Evolutionary conservation across 1,140 invertebrate genomes (phyloP).

Genomic region (Melanaphis sacchari): DNA sequence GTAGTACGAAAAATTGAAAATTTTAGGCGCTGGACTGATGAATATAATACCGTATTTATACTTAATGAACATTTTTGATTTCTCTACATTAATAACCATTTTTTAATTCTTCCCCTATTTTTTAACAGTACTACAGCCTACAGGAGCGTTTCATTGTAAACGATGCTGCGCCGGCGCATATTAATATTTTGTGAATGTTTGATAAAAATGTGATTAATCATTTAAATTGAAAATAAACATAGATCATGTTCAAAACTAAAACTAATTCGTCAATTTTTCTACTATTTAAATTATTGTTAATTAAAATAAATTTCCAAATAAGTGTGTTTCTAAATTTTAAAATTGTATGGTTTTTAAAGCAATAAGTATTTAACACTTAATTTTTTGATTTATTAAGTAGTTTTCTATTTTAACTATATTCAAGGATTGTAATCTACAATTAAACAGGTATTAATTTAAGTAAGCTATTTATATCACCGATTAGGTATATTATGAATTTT

Average conservation of each 20-base stretch:
- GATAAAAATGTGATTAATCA: neutral
- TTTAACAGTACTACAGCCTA: no score
- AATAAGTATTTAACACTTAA: no score
- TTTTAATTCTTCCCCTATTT: neutral
- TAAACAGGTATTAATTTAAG: neutral
- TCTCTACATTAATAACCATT: neutral
- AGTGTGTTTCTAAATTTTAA: neutral
- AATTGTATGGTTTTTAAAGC: neutral
- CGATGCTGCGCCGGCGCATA: neutral
- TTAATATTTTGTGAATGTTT: neutral
- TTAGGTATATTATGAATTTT: neutral
- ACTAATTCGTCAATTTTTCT: neutral
- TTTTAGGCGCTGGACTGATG: no score
- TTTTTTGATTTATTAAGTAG: neutral
- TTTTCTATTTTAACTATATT: neutral
- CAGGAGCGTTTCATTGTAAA: neutral
- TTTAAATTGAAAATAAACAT: neutral
- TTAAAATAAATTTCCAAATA: neutral
- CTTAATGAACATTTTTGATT: neutral
- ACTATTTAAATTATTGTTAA: neutral
- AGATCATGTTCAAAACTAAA: neutral
- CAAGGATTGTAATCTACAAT: neutral
- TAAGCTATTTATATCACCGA: neutral
- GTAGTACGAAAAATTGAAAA: no score
- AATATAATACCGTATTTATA: no score